Percentiles rank a stretch among this genome's conserved stretches.
Conservation (phyloP, 2,113 vertebrate species). For the Alexandromys fortis region DNA sequence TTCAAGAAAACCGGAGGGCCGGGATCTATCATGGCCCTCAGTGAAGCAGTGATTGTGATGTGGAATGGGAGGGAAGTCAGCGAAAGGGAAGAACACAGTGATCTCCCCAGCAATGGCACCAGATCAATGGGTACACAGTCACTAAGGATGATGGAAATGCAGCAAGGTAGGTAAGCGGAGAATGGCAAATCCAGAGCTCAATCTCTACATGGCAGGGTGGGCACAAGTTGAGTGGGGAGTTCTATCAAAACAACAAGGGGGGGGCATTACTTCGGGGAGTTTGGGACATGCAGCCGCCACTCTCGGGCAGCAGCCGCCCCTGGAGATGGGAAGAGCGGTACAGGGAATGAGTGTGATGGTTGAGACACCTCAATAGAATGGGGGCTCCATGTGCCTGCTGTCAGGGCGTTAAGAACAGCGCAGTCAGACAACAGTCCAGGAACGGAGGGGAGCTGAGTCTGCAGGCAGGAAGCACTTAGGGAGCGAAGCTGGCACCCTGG, state of each 20-base stretch:
- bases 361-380: not conserved
- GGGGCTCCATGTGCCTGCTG: not conserved
- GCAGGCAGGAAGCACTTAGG: rapidly evolving
- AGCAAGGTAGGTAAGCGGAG: not conserved
- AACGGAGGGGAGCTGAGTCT: rapidly evolving
- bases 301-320: not conserved
- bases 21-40: not conserved
- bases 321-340: not conserved
- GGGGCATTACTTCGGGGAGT: not conserved
- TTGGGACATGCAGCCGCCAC: not conserved
- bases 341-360: not conserved
- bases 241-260: not conserved
- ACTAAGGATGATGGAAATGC: rapidly evolving
- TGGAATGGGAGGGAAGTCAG: not conserved
- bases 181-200: not conserved
- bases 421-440: not conserved
- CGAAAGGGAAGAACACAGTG: too few relatives aligned
- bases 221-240: rapidly evolving
- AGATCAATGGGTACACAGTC: not conserved
- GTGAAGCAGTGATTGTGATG: rapidly evolving
- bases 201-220: not conserved
- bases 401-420: not conserved
- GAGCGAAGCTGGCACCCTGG: not conserved
- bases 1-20: not conserved
- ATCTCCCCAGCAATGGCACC: not conserved